These are phyloP conservation scores for Linnaemya vulpina DNA, from an alignment of 2,888 invertebrate genomes.

Conservation along the genomic window DNA sequence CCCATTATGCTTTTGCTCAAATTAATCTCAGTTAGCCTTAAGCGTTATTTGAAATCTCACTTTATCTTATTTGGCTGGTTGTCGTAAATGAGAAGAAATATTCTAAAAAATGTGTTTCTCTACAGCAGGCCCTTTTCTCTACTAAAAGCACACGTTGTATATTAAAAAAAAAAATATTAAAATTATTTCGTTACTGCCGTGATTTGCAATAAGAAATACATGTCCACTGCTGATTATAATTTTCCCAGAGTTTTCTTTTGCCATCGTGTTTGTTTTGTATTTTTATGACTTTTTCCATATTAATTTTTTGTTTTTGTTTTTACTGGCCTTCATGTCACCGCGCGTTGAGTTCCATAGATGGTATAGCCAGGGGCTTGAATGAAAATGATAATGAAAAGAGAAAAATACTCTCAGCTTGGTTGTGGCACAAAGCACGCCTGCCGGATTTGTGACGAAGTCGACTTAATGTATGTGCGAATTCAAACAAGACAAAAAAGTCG, in stretches of 20 bases:
- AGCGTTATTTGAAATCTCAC: neutral
- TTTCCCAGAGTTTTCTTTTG: neutral
- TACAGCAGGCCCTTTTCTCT: neutral
- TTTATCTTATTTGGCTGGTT: neutral
- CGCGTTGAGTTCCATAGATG: neutral
- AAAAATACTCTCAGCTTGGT: constrained; percentile 22
- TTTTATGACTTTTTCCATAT: constrained; percentile 42
- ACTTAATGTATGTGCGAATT: constrained; percentile 4
- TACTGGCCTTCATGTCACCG: constrained; percentile 40
- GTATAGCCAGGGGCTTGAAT: neutral
- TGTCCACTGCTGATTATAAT: constrained; percentile 40
- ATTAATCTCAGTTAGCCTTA: constrained; percentile 14
- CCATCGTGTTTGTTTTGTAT: constrained; percentile 44
- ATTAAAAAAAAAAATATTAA: neutral
- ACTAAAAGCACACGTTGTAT: neutral
- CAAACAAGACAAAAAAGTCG: neutral
- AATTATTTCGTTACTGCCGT: constrained; percentile 28
- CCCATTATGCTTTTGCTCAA: neutral
- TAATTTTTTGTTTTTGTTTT: constrained; percentile 31
- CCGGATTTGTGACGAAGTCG: constrained; percentile 22
- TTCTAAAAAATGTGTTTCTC: neutral
- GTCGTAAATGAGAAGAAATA: neutral
- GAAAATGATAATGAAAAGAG: neutral
- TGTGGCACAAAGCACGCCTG: constrained; percentile 36
- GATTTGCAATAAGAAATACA: neutral